Evolutionary conservation across 2,888 invertebrate genomes (phyloP).

Genomic region (Exocentrus adspersus): DNA sequence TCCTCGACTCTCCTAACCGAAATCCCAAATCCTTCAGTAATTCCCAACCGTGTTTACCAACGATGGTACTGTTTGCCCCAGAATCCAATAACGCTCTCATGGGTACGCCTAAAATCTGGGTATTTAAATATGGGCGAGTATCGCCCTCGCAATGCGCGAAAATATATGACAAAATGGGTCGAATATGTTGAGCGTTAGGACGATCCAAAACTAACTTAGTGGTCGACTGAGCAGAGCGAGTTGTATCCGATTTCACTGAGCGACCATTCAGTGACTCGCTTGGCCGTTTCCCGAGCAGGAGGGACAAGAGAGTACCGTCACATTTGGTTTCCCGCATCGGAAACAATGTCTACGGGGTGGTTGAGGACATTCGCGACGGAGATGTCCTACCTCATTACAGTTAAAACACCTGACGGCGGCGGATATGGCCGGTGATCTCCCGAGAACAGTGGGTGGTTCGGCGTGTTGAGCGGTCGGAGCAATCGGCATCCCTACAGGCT

Average conservation of each 20-base stretch:
- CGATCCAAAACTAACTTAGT: no score
- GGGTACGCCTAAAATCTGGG: conserved; percentile 12
- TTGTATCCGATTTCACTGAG: background rate
- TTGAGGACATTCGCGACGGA: background rate
- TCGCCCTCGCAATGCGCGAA: conserved; percentile 12
- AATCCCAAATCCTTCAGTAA: conserved; percentile 5
- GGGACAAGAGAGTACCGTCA: conserved; percentile 8
- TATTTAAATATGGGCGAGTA: conserved; percentile 23
- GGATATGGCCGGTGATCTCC: background rate
- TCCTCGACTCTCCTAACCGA: background rate
- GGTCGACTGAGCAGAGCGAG: no score
- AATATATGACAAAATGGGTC: background rate
- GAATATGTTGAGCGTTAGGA: no score
- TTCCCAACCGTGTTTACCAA: conserved; percentile 20
- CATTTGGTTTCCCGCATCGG: conserved; percentile 11
- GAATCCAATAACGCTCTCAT: conserved; percentile 19
- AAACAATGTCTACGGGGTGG: conserved; percentile 10
- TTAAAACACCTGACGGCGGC: conserved; percentile 14
- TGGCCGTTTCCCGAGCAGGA: conserved; percentile 20
- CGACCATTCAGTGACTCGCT: conserved; percentile 5
- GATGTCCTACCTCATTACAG: conserved; percentile 14
- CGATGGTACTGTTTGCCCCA: conserved; percentile 18
- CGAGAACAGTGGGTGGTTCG: background rate
- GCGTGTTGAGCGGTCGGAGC: no score
- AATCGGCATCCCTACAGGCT: no score